These are phyloP conservation scores for Menura novaehollandiae DNA, from an alignment of 2,113 vertebrate species.

Conservation along the genomic window DNA sequence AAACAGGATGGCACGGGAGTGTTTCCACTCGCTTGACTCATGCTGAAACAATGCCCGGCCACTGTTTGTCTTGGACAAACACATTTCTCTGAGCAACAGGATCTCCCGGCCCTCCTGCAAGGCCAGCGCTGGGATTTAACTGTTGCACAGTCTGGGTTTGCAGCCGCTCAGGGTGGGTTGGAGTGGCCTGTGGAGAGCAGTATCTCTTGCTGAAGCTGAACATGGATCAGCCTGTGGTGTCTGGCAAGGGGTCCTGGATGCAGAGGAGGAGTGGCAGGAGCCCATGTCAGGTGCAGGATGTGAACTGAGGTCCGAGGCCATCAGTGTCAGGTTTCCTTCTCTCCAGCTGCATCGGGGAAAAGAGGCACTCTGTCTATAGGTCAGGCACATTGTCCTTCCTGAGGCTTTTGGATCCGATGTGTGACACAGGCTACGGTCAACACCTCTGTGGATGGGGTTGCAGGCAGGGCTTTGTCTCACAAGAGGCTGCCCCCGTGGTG, in stretches of 20 bases:
- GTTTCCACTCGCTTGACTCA: slow-evolving; percentile 48
- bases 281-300: not conserved
- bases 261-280: not conserved
- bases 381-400: not conserved
- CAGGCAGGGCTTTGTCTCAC: not conserved
- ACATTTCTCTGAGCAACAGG: slow-evolving; percentile 39
- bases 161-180: not conserved
- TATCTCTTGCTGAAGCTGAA: not conserved
- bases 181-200: not conserved
- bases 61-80: slow-evolving; percentile 54
- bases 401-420: not conserved
- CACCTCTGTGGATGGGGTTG: not conserved
- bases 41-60: slow-evolving; percentile 58
- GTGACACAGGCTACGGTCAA: not conserved
- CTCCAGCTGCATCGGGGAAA: rapidly evolving
- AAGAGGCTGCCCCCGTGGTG: not conserved
- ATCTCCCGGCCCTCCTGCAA: slow-evolving; percentile 10
- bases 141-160: not conserved
- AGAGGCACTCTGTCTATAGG: rapidly evolving
- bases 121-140: not conserved
- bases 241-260: not conserved
- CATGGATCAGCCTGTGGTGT: rapidly evolving
- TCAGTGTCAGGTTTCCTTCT: rapidly evolving
- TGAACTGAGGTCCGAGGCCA: rapidly evolving
- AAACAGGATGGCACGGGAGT: slow-evolving; percentile 63